Evolutionary conservation across 2,113 vertebrate species (phyloP).

Genomic region (Nestor notabilis): DNA sequence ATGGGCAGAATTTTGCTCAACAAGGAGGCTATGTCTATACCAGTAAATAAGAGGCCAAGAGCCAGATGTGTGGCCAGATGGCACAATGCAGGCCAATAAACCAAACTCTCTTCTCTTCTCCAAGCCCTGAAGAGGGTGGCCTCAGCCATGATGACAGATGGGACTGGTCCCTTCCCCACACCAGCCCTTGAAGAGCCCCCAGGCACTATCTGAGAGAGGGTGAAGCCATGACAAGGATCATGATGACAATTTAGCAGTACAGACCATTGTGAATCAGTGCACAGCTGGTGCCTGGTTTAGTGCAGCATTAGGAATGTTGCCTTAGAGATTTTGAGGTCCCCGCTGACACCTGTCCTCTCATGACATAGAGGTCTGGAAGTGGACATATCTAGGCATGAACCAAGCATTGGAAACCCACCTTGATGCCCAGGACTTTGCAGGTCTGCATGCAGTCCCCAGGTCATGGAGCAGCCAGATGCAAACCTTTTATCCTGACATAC

Average conservation of each 20-base stretch:
- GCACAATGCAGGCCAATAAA: neutral
- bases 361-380: neutral
- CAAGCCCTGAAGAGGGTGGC: neutral
- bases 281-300: neutral
- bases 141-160: conserved; percentile 1
- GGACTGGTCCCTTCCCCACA: neutral
- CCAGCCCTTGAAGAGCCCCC: neutral
- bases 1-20: neutral
- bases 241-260: neutral
- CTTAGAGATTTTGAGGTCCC: neutral
- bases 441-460: neutral
- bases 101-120: neutral
- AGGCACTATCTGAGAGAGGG: neutral
- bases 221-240: accelerated
- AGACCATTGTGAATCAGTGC: neutral
- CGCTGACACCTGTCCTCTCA: neutral
- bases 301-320: neutral
- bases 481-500: neutral
- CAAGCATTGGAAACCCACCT: neutral
- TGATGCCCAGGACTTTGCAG: neutral
- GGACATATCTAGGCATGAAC: neutral
- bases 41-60: neutral
- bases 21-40: neutral
- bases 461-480: neutral
- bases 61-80: neutral